Evolutionary conservation across 1,140 invertebrate species (phyloP).

Genomic region (Drosophila murphyi): DNA sequence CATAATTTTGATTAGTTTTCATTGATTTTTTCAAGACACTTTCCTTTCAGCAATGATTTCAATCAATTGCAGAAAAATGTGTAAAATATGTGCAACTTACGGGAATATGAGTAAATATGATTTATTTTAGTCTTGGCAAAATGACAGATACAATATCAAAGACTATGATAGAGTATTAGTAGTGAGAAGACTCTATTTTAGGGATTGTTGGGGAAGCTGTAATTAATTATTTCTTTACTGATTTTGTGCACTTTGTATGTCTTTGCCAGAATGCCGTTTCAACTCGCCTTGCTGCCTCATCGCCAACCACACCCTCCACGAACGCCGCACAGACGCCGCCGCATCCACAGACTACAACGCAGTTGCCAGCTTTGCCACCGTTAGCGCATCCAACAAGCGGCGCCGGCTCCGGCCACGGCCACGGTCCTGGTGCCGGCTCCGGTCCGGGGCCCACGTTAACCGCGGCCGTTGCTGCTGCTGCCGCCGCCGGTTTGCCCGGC

Average conservation of each 20-base stretch:
- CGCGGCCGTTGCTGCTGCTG: constrained; percentile 79
- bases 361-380: constrained; percentile 51
- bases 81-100: too few relatives aligned
- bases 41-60: too few relatives aligned
- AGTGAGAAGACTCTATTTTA: too few relatives aligned
- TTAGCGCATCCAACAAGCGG: constrained; percentile 41
- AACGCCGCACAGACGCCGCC: constrained; percentile 73
- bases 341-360: constrained; percentile 32
- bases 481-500: constrained; percentile 52
- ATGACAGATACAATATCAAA: too few relatives aligned
- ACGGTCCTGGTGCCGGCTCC: constrained; percentile 71
- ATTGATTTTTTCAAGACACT: too few relatives aligned
- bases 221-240: not conserved
- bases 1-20: too few relatives aligned
- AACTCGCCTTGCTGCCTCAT: constrained; percentile 82
- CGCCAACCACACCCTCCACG: constrained; percentile 78
- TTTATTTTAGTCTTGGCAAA: too few relatives aligned
- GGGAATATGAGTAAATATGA: too few relatives aligned
- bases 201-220: too few relatives aligned
- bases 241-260: not conserved
- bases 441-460: constrained; percentile 84
- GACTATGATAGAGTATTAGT: too few relatives aligned
- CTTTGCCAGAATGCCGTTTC: constrained; percentile 82
- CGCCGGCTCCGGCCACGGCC: constrained; percentile 47
- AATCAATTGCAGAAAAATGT: too few relatives aligned